Evolutionary conservation across 1,140 invertebrate genomes (phyloP).

Genomic region (Drosophila rhopaloa): DNA sequence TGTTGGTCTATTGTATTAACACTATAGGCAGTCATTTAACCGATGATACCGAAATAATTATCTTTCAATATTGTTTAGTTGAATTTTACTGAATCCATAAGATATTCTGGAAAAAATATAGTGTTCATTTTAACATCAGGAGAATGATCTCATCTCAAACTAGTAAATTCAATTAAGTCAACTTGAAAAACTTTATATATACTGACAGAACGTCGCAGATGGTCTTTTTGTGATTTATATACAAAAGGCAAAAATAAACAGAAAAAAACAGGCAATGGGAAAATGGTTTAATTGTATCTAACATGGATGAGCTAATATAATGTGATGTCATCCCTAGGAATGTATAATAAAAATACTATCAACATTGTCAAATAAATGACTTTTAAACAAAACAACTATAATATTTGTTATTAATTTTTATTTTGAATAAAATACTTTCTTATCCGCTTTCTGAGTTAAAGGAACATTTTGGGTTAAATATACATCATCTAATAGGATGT

Average conservation of each 20-base stretch:
- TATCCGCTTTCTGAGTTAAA: too few relatives aligned
- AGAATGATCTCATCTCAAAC: slow-evolving; percentile 6
- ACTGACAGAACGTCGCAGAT: slow-evolving; percentile 12
- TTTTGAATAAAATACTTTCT: too few relatives aligned
- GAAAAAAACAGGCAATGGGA: neutral
- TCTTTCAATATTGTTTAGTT: too few relatives aligned
- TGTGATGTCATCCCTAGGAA: neutral
- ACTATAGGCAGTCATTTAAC: too few relatives aligned
- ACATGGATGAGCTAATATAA: neutral
- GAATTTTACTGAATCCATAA: neutral
- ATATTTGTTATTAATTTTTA: too few relatives aligned
- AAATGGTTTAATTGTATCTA: slow-evolving; percentile 4
- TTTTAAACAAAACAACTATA: too few relatives aligned
- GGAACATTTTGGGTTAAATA: too few relatives aligned
- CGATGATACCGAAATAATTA: too few relatives aligned
- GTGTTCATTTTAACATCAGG: neutral
- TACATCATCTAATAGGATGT: too few relatives aligned
- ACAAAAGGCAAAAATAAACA: neutral
- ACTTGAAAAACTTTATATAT: neutral
- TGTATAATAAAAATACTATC: neutral
- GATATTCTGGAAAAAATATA: neutral
- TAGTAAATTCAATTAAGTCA: slow-evolving; percentile 2
- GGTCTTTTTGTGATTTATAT: slow-evolving; percentile 3
- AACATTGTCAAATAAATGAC: too few relatives aligned
- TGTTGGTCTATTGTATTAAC: too few relatives aligned